phyloP scores from a whole-genome alignment of 2,888 invertebrate species.

The Sclerodermus sp. region DNA sequence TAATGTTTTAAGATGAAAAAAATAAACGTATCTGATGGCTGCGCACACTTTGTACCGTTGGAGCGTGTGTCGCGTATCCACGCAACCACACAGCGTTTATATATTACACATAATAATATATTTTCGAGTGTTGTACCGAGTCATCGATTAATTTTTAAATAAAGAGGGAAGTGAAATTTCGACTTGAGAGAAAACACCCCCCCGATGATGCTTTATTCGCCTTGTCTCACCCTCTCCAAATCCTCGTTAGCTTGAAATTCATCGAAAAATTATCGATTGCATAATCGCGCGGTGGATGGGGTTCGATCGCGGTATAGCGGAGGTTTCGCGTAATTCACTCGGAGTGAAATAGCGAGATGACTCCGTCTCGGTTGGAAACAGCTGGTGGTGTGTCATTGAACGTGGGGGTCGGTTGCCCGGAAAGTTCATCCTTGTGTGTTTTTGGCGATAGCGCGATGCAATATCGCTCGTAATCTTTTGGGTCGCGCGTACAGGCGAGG shows the following conservation, averaged over 20 bases:
- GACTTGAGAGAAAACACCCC: not conserved
- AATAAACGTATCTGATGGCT: not conserved
- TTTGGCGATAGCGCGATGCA: conserved; percentile 26
- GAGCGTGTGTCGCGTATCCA: too few relatives aligned
- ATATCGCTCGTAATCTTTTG: conserved; percentile 27
- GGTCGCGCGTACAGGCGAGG: not conserved
- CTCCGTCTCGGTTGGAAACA: too few relatives aligned
- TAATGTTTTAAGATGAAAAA: not conserved
- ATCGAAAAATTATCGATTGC: too few relatives aligned
- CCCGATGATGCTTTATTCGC: too few relatives aligned
- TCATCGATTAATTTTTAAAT: conserved; percentile 41
- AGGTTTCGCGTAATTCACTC: too few relatives aligned
- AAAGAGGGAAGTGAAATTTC: conserved; percentile 39
- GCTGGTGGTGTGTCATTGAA: conserved; percentile 23
- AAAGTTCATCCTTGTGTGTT: conserved; percentile 29
- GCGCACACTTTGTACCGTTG: not conserved
- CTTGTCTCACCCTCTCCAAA: too few relatives aligned
- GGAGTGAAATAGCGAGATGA: too few relatives aligned
- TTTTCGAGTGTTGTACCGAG: conserved; percentile 40
- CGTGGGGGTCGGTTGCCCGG: conserved; percentile 3
- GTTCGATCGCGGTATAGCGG: too few relatives aligned
- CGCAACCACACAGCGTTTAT: not conserved
- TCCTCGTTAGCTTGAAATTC: too few relatives aligned
- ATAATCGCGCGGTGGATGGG: too few relatives aligned
- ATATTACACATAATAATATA: conserved; percentile 21